Conservation (phyloP, 35 echinoderm and acorn worm genomes). For the Ophiothrix spiculata region DNA sequence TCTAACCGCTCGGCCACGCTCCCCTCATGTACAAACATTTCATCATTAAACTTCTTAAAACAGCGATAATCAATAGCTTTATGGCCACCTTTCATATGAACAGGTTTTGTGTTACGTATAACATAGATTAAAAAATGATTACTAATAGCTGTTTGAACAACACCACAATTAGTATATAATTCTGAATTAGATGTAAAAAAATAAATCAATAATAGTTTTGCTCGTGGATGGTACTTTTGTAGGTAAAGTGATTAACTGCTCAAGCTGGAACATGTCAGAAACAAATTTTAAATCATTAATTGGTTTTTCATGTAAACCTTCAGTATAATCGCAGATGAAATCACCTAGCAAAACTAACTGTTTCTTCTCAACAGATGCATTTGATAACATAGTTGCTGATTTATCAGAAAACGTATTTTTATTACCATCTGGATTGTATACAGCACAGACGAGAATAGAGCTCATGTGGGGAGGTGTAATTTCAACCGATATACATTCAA, state of each 20-base stretch:
- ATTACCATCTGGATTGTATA: not conserved
- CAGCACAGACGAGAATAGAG: not conserved
- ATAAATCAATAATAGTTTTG: not conserved
- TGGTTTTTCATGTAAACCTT: not conserved
- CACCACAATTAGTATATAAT: not conserved
- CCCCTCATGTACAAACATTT: not conserved
- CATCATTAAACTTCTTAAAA: not conserved
- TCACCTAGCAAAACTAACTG: not conserved
- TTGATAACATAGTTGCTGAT: not conserved
- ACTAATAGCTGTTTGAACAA: not conserved
- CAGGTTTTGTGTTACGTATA: not conserved
- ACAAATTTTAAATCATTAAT: not conserved
- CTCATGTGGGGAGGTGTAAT: not conserved
- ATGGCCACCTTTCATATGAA: not conserved
- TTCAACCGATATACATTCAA: not conserved
- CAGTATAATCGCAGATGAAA: not conserved
- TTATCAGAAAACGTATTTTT: not conserved
- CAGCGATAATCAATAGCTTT: not conserved
- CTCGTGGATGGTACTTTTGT: not conserved
- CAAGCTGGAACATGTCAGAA: not conserved
- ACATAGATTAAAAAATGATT: not conserved
- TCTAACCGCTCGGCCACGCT: no score
- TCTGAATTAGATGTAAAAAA: not conserved
- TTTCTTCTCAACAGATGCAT: not conserved
- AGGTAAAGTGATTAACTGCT: not conserved